phyloP scores from a whole-genome alignment of 2,113 vertebrate genomes.

The Lanius collurio region DNA sequence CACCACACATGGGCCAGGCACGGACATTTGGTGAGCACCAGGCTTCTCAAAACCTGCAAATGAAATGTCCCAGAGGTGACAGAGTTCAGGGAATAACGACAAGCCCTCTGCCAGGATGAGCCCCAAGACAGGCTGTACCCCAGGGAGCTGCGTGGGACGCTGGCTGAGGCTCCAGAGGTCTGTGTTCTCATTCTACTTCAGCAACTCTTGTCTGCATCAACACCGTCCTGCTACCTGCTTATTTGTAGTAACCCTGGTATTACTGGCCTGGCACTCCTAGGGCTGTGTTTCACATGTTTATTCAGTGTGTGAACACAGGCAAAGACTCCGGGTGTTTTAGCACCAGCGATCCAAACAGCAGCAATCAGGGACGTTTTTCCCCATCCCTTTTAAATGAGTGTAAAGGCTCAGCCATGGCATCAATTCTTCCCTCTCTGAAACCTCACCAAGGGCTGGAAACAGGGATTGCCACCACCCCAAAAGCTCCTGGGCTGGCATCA shows the following conservation, averaged over 20 bases:
- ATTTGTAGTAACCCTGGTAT: neutral
- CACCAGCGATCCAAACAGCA: neutral
- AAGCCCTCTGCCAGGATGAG: neutral
- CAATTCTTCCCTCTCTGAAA: neutral
- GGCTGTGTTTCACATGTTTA: neutral
- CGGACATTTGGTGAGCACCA: accelerated
- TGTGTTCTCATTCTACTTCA: neutral
- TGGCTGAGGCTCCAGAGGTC: neutral
- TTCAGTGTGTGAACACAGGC: neutral
- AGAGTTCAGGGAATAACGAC: neutral
- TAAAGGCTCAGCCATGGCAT: neutral
- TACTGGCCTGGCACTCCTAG: neutral
- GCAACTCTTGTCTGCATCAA: neutral
- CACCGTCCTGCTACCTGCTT: neutral
- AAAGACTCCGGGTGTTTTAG: neutral
- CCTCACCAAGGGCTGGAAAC: neutral
- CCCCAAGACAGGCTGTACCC: neutral
- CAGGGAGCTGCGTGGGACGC: neutral
- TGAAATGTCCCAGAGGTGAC: neutral
- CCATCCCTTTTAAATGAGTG: neutral
- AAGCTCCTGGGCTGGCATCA: neutral
- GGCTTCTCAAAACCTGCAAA: neutral
- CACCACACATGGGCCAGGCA: accelerated
- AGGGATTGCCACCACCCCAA: neutral
- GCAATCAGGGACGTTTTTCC: neutral